phyloP scores from a whole-genome alignment of 2,113 vertebrate species.

The Corapipo altera region DNA sequence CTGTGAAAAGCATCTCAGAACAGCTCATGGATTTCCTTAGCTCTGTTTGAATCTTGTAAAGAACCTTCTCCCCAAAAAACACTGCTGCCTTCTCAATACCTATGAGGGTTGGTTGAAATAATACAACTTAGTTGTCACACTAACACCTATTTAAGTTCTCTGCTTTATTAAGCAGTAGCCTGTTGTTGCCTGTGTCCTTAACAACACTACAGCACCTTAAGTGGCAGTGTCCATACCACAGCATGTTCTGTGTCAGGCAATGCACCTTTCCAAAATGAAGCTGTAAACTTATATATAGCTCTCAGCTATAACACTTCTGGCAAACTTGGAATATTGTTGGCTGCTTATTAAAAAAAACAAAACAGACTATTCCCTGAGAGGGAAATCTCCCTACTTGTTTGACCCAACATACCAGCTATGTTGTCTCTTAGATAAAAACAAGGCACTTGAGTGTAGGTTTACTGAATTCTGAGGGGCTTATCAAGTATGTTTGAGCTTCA shows the following conservation, averaged over 20 bases:
- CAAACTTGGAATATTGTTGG: neutral
- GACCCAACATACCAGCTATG: neutral
- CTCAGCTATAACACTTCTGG: neutral
- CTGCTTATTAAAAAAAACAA: neutral
- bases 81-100: neutral
- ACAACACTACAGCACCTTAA: neutral
- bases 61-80: neutral
- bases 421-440: neutral
- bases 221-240: neutral
- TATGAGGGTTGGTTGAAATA: neutral
- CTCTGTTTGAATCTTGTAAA: neutral
- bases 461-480: neutral
- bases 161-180: neutral
- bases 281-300: neutral
- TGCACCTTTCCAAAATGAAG: neutral
- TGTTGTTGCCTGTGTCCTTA: neutral
- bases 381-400: neutral
- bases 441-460: neutral
- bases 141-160: neutral
- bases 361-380: neutral
- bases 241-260: neutral
- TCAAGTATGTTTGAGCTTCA: neutral
- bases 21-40: neutral
- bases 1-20: neutral
- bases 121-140: neutral